phyloP scores from a whole-genome alignment of 2,113 vertebrate genomes.

The Dryoscopus gambensis region DNA sequence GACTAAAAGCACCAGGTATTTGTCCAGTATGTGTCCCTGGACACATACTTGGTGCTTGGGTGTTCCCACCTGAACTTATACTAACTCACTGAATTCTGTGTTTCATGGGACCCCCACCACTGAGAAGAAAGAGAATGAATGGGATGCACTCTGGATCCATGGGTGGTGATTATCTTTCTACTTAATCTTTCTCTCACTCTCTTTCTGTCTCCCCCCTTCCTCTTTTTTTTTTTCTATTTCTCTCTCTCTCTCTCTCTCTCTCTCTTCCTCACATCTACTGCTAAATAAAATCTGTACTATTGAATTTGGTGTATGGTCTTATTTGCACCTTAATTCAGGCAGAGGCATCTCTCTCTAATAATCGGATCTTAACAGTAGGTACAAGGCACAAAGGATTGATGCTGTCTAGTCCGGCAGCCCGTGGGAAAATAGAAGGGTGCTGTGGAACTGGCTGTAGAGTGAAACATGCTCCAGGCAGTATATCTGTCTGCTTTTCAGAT shows the following conservation, averaged over 20 bases:
- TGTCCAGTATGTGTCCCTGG: not conserved
- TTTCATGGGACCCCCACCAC: not conserved
- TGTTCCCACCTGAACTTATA: not conserved
- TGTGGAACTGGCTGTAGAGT: not conserved
- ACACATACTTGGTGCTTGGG: not conserved
- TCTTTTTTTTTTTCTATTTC: rapidly evolving
- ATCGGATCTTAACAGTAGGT: not conserved
- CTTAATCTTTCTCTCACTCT: not conserved
- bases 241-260: not conserved
- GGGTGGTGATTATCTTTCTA: not conserved
- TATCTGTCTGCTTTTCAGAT: not conserved
- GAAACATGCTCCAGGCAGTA: not conserved
- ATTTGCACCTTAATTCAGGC: not conserved
- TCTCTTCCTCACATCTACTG: not conserved
- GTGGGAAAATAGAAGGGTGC: not conserved
- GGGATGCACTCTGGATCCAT: not conserved
- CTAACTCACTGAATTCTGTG: not conserved
- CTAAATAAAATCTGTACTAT: not conserved
- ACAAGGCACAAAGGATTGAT: not conserved
- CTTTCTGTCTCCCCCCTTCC: not conserved
- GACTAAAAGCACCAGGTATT: not conserved
- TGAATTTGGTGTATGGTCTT: not conserved
- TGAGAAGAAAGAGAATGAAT: not conserved
- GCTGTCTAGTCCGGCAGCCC: not conserved
- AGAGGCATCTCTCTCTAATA: not conserved